Conservation (phyloP, 2,888 invertebrate species). For the Lepidonotus clava region DNA sequence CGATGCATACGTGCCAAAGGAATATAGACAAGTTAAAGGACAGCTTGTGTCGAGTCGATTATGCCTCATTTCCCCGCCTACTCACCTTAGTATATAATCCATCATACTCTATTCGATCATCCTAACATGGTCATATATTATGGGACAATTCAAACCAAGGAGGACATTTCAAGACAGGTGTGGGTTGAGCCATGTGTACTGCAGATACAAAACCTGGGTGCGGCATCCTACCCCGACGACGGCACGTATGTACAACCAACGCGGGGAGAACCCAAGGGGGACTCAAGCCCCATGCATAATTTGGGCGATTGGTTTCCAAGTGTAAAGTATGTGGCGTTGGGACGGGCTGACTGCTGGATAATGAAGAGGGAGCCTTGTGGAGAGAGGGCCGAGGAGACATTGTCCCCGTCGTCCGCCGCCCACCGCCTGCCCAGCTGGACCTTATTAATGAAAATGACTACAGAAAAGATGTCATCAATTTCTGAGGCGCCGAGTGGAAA, state of each 20-base stretch:
- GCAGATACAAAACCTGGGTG: no score
- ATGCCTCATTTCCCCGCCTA: no score
- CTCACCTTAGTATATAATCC: no score
- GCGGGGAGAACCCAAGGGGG: not conserved
- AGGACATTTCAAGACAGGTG: no score
- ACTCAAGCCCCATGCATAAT: not conserved
- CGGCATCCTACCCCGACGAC: no score
- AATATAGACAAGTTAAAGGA: no score
- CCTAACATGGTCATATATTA: no score
- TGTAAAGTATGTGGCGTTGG: slow-evolving; percentile 36
- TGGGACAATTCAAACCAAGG: no score
- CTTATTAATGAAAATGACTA: slow-evolving; percentile 12
- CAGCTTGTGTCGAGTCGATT: no score
- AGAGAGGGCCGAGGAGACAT: not conserved
- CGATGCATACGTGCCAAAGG: no score
- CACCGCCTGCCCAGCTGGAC: not conserved
- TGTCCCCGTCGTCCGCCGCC: not conserved
- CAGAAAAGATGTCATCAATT: slow-evolving; percentile 36
- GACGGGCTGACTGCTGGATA: not conserved
- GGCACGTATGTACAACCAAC: not conserved
- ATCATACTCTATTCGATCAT: no score
- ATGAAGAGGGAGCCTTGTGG: not conserved
- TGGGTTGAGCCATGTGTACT: no score
- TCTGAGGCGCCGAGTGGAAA: not conserved
- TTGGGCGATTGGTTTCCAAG: not conserved